Conservation (phyloP, 2,888 invertebrate genomes). For the Cheiracanthium punctorium region DNA sequence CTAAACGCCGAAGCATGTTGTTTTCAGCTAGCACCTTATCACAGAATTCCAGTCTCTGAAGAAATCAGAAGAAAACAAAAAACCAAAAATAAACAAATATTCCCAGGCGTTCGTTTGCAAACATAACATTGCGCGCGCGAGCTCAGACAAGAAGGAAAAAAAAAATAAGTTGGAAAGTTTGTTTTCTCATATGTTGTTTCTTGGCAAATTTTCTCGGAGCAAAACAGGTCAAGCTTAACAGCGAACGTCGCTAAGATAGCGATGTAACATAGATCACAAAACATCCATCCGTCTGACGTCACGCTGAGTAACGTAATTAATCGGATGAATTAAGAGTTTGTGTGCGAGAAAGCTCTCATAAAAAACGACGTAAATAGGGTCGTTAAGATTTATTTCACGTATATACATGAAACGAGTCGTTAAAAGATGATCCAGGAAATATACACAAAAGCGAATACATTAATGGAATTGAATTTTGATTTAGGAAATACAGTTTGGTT, state of each 20-base stretch:
- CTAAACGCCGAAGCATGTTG: neutral
- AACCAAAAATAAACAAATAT: neutral
- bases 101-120: neutral
- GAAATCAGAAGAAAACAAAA: neutral
- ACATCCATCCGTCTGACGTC: conserved; percentile 12
- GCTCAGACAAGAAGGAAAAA: neutral
- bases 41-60: neutral
- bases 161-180: neutral
- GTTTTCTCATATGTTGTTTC: neutral
- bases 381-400: conserved; percentile 13
- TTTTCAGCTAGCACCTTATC: neutral
- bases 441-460: too few species aligned
- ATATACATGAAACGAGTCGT: neutral
- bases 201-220: neutral
- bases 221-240: conserved; percentile 12
- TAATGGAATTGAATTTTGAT: too few species aligned
- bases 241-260: neutral
- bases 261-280: conserved; percentile 1
- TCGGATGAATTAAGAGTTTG: conserved; percentile 2
- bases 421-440: neutral
- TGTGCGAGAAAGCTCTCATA: neutral
- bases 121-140: conserved; percentile 5
- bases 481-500: too few species aligned
- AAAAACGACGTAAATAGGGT: neutral
- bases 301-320: conserved; percentile 9